Base-by-base conservation (phyloP, 2,888 invertebrate genomes). In the Notocelia uddmanniana region DNA sequence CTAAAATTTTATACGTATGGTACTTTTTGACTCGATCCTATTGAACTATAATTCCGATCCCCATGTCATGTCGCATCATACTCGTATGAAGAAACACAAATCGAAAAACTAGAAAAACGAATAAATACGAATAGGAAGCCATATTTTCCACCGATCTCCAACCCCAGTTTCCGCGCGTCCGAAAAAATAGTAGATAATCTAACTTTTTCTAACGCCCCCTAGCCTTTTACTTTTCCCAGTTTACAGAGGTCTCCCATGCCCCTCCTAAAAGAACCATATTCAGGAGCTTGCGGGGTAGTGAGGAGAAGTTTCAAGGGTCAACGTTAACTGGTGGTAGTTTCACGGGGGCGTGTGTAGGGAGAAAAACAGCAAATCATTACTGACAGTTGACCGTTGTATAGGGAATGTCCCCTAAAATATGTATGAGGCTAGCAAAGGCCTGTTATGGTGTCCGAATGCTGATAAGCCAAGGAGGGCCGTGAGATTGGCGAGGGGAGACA, bases 361-460 rank as follows among this genome's bases (percentile, higher is more conserved):
- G 90, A 88, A 87, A 89, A 82, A 84, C 87, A 90, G 93, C 93
- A 93, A 93, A 93, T 93, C 93, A 93, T 93, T 93, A 91, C 92
- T 93, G 93, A 93, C 93, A 93, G 93, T 92, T 93, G 93, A 93
- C 93, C 93, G 93, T 68, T 72, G 72, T 87, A 89, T 87, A 89
- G 93, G 92, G 92, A 87, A 88, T 83, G 85, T 82, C 89, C 92
- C 91, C 89, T 93, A 88, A 93, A 93, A 91, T 93, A 93, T 93
- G 93, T 93, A 93, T 93, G 93, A 91, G 92, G 85, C 89, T 86
- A 86, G 83, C 85, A 83, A 88, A 91, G 88, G 89, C 89, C 89
- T 90, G 93, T 92, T 93, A 92, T 93, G 93, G 92, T 93, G 93
- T 93, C 93, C 93, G 93, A 93, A 93, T 92, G 92, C 88, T 92